Base-by-base conservation (phyloP, 2,797 vertebrate genomes). In the Vespertilio murinus region DNA sequence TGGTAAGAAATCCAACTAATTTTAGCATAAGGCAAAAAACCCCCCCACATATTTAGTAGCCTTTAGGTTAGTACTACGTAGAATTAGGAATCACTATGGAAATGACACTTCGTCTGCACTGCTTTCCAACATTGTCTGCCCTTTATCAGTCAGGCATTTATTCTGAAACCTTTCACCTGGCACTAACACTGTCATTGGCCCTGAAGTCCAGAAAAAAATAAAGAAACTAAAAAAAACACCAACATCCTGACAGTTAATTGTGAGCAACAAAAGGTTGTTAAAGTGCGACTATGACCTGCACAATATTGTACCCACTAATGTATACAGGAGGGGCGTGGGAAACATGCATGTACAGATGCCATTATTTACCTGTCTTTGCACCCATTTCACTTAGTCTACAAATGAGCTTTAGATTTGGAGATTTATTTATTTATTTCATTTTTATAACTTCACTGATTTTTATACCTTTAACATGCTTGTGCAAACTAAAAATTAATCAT, bases 371-470 rank as follows among this genome's bases (percentile, higher is more conserved):
- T 22, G 17, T 52, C 6, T 16, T 74, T 67, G 22, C 1, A 56
- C 9, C 6, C 13, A 14, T 5, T 47, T 94, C 23, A 47, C 75
- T 74, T 81, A 33, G 28, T 81, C 3, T 69, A 6, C 17, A 35
- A 93, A 56, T 25, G 6, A 10, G 1, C 7, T 93, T 81, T 61
- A 40, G 56, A 82, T 89, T 93, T 93, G 82, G 25, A 11, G 23
- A 80, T 52, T 65, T 1, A 17, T 47, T 92, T 4, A 16, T 49
- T 73, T 52, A 61, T 20, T 74, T 90, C 23, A 8, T 64, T 78
- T 70, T 86, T 73, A 47, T 74, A 70, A 33, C 35, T 61, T 69
- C 4, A 82, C 49, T 84, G 42, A 35, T 52, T 87, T 87, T 61
- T 42, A 18, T 65, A 13, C 23, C 13, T 71, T 18, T 2, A 79